These are phyloP conservation scores for Mirounga angustirostris DNA, from an alignment of 2,113 vertebrate genomes.

Conservation along the genomic window DNA sequence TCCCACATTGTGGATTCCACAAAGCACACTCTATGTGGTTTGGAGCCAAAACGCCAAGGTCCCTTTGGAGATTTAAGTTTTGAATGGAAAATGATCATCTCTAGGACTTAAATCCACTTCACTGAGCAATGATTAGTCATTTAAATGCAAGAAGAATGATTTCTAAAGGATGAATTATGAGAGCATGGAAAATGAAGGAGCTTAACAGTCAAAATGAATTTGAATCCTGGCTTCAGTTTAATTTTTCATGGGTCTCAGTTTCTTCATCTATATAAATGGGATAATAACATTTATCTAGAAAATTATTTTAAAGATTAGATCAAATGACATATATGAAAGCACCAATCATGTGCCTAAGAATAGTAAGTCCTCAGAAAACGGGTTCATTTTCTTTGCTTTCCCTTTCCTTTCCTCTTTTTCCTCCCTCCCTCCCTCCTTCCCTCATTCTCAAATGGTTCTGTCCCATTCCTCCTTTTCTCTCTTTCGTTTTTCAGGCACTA, in stretches of 20 bases:
- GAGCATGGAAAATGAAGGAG: slow-evolving; percentile 44
- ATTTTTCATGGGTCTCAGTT: not conserved
- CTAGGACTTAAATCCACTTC: slow-evolving; percentile 25
- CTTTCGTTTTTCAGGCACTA: not conserved
- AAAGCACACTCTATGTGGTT: not conserved
- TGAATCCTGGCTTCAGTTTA: slow-evolving; percentile 33
- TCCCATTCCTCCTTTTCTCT: not conserved
- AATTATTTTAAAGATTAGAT: not conserved
- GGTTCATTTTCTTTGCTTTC: not conserved
- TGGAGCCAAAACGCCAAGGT: not conserved
- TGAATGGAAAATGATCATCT: slow-evolving; percentile 37
- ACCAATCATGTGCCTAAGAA: not conserved
- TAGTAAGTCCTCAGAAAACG: not conserved
- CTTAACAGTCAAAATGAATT: not conserved
- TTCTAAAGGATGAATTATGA: not conserved
- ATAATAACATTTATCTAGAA: not conserved
- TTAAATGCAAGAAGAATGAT: slow-evolving; percentile 31
- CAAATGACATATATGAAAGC: not conserved
- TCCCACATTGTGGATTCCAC: not conserved
- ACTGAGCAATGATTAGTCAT: not conserved
- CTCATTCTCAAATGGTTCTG: not conserved
- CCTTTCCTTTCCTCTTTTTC: not conserved
- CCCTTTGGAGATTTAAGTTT: not conserved
- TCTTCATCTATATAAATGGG: not conserved
- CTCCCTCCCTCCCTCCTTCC: accelerated